A percentile compares a stretch with the other conserved stretches of the same genome.
Evolutionary conservation across 2,113 vertebrate species (phyloP).

Genomic region (Lagenorhynchus albirostris): DNA sequence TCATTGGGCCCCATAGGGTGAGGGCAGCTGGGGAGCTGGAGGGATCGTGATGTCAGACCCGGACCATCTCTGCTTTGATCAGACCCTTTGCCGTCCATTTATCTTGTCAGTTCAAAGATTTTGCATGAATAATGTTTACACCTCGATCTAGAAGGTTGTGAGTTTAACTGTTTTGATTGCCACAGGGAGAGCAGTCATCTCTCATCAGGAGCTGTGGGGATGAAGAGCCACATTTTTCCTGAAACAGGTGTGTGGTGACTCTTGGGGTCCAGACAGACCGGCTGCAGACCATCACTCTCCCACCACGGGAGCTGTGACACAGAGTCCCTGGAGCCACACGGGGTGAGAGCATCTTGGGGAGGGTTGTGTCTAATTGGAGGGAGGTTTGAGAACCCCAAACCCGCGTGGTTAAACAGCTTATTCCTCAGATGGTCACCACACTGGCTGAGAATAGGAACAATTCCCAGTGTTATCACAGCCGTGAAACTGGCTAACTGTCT

Average conservation of each 20-base stretch:
- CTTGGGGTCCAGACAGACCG: not conserved
- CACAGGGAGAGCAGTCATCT: not conserved
- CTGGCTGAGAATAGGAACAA: not conserved
- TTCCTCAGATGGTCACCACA: not conserved
- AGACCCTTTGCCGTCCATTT: not conserved
- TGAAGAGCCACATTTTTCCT: slow-evolving; percentile 37
- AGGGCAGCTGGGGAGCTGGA: too few relatives aligned
- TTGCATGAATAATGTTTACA: not conserved
- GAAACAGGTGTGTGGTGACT: not conserved
- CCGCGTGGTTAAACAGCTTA: not conserved
- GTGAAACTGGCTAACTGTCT: not conserved
- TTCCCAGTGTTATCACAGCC: not conserved
- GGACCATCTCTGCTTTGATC: not conserved
- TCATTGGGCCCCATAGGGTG: accelerated
- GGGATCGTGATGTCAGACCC: not conserved
- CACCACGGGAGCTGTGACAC: not conserved
- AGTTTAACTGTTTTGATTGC: not conserved
- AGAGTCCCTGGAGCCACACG: not conserved
- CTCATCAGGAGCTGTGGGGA: not conserved
- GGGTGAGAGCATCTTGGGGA: not conserved
- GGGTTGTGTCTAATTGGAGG: not conserved
- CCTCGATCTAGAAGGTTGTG: not conserved
- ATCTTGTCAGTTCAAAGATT: not conserved
- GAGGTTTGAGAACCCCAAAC: not conserved
- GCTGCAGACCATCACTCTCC: not conserved